These are phyloP conservation scores for Dasypolia templi DNA, from an alignment of 2,888 invertebrate species.

Conservation along the genomic window DNA sequence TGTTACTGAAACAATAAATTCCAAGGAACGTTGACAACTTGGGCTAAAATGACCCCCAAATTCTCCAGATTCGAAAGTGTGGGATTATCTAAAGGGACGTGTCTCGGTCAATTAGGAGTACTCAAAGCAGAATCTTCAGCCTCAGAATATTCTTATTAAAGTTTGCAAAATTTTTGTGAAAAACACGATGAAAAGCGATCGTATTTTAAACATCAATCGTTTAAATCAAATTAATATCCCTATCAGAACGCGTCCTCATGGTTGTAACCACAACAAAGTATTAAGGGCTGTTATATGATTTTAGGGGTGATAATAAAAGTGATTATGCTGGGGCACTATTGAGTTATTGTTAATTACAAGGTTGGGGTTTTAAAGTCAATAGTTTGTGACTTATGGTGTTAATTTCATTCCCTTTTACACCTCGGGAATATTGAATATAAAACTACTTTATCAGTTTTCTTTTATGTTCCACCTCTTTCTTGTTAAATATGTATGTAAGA, in stretches of 20 bases:
- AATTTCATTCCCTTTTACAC: conserved; percentile 33
- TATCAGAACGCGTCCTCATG: conserved; percentile 4
- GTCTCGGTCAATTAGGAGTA: not conserved
- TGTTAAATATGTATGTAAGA: not conserved
- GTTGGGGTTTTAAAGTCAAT: conserved; percentile 45
- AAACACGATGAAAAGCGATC: not conserved
- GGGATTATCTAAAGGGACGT: not conserved
- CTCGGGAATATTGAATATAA: conserved; percentile 5
- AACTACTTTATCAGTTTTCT: not conserved
- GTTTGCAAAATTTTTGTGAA: not conserved
- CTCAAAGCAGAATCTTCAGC: not conserved
- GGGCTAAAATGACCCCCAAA: not conserved
- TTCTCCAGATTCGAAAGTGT: not conserved
- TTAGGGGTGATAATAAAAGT: conserved; percentile 43
- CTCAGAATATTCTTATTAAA: not conserved
- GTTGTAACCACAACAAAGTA: conserved; percentile 19
- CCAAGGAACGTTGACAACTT: not conserved
- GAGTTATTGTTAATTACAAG: conserved; percentile 49
- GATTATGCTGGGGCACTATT: conserved; percentile 42
- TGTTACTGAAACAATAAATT: not conserved
- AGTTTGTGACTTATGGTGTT: conserved; percentile 48
- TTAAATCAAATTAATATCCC: not conserved
- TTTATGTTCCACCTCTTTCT: not conserved
- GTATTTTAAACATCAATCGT: not conserved
- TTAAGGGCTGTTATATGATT: conserved; percentile 42